phyloP scores from a whole-genome alignment of 2,113 vertebrate genomes.

The Python bivittatus region DNA sequence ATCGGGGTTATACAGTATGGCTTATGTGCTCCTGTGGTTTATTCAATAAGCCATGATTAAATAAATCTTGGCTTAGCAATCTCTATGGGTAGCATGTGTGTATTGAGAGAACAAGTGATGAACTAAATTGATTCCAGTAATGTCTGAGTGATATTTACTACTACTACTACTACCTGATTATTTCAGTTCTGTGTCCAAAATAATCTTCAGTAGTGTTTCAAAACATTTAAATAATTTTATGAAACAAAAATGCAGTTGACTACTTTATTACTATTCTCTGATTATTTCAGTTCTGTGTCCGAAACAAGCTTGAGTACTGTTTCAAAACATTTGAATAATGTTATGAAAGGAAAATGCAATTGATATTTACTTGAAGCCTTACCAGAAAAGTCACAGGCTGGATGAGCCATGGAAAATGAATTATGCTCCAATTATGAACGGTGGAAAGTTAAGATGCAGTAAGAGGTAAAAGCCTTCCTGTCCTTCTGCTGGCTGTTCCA shows the following conservation, averaged over 20 bases:
- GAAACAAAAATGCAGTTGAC: not conserved
- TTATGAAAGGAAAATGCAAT: not conserved
- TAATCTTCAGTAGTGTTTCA: not conserved
- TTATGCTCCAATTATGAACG: not conserved
- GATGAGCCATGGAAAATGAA: not conserved
- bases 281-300: not conserved
- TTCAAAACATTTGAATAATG: not conserved
- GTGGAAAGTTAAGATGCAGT: accelerated
- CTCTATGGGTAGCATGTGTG: not conserved
- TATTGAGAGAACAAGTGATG: not conserved
- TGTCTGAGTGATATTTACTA: not conserved
- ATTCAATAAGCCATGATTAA: not conserved
- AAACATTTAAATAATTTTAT: not conserved
- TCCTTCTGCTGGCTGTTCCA: not conserved
- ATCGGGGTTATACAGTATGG: not conserved
- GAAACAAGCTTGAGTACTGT: not conserved
- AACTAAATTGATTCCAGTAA: not conserved
- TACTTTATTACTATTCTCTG: no score
- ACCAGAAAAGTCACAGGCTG: not conserved
- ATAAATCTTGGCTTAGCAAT: not conserved
- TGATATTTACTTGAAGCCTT: not conserved
- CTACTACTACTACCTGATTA: not conserved
- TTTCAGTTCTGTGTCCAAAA: not conserved
- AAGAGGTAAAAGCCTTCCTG: not conserved
- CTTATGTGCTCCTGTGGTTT: not conserved